Evolutionary conservation across 2,888 invertebrate genomes (phyloP).

Genomic region (Cerastis rubricosa): DNA sequence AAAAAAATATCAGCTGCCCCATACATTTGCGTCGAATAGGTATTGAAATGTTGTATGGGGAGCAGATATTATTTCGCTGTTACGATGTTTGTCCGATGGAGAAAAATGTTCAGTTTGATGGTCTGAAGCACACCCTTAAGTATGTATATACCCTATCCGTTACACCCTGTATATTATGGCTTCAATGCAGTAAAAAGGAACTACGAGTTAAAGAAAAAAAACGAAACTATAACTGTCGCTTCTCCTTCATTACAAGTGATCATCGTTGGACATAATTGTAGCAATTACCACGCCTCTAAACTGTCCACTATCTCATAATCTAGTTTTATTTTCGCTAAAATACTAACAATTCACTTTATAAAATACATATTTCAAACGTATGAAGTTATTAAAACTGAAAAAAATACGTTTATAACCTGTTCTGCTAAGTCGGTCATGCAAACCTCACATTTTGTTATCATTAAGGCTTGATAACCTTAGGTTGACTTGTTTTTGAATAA

Average conservation of each 20-base stretch:
- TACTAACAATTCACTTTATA: slow-evolving; percentile 41
- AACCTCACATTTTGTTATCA: slow-evolving; percentile 15
- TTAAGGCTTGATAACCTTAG: background rate
- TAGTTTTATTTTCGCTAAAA: slow-evolving; percentile 37
- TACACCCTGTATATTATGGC: too few relatives aligned
- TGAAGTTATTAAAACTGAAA: slow-evolving; percentile 27
- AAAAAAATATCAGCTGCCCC: too few relatives aligned
- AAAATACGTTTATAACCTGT: slow-evolving; percentile 35
- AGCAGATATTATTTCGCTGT: too few relatives aligned
- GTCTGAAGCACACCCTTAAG: too few relatives aligned
- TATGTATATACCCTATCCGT: too few relatives aligned
- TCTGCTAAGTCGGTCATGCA: slow-evolving; percentile 33
- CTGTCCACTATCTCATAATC: slow-evolving; percentile 19
- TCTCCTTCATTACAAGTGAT: slow-evolving; percentile 34
- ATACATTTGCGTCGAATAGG: too few relatives aligned
- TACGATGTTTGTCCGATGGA: too few relatives aligned
- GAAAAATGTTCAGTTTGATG: too few relatives aligned
- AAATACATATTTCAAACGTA: slow-evolving; percentile 26
- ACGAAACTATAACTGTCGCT: background rate
- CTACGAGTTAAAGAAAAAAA: background rate
- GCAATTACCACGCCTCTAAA: slow-evolving; percentile 42
- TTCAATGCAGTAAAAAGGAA: background rate
- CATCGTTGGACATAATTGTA: slow-evolving; percentile 33
- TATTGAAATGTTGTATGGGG: too few relatives aligned
- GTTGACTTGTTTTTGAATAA: slow-evolving; percentile 15